phyloP scores from a whole-genome alignment of 2,888 invertebrate species.

The Alloplasta piceator region DNA sequence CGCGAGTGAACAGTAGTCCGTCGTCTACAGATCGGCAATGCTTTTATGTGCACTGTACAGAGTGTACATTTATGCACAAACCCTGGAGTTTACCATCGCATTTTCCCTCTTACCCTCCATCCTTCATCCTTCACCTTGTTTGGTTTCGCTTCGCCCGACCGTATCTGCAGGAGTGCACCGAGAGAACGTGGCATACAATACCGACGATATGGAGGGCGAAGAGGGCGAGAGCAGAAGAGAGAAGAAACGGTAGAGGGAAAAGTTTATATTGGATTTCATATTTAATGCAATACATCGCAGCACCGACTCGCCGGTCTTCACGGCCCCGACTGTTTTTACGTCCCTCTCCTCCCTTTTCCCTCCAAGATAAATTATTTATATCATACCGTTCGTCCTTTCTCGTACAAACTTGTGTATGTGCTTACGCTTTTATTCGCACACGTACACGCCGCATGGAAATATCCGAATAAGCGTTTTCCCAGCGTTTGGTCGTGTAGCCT shows the following conservation, averaged over 20 bases:
- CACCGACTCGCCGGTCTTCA: conserved; percentile 39
- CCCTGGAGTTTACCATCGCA: conserved; percentile 40
- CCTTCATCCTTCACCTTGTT: conserved; percentile 29
- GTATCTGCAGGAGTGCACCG: conserved; percentile 32
- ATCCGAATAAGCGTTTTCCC: conserved; percentile 44
- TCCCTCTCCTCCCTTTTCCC: conserved; percentile 19
- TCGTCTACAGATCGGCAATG: conserved; percentile 27
- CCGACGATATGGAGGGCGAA: not conserved
- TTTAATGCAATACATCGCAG: conserved; percentile 78
- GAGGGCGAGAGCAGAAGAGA: conserved; percentile 21
- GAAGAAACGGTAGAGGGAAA: conserved; percentile 67
- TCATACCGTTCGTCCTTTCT: conserved; percentile 66
- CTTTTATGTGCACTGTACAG: not conserved
- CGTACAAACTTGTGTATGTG: conserved; percentile 46
- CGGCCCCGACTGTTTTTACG: conserved; percentile 42
- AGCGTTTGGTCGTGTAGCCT: conserved; percentile 15
- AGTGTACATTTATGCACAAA: conserved; percentile 23
- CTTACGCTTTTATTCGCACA: conserved; percentile 11
- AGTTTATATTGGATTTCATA: conserved; percentile 81
- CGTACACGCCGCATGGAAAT: not conserved
- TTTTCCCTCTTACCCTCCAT: conserved; percentile 5
- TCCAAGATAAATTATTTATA: conserved; percentile 77
- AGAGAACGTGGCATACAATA: conserved; percentile 42
- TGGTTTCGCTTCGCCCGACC: conserved; percentile 35
- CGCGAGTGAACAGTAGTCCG: conserved; percentile 14